Evolutionary conservation across 2,888 invertebrate genomes (phyloP), one percentile per base, ranked within the genome.

Genomic region (Calliopum simillimum): DNA sequence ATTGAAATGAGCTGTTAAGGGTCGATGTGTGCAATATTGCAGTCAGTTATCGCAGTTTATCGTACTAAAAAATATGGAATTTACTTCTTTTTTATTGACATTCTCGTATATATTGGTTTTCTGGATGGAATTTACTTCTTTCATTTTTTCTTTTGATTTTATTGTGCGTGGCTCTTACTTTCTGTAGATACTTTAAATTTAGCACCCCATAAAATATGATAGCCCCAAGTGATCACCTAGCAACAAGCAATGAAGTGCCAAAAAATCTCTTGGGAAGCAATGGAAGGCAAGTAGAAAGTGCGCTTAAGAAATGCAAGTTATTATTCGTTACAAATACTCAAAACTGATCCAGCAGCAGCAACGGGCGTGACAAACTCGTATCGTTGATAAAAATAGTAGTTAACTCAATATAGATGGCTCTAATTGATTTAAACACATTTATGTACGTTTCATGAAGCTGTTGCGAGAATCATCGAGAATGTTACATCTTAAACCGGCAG

Each of bases 201-300:
- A 76, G 73, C 74, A 74, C 75, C 73, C 67, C 72, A 74, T 76
- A 74, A 76, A 75, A 74, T 74, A 74, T 74, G 72, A 75, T 64
- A 75, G 73, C 69, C 74, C 70, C 71, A 73, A 73, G 72, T 71
- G 71, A 74, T 74, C 68, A 70, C 71, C 69, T 70, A 67, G 62
- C 65, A 73, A 73, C 70, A 75, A 76, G 74, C 72, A 71, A 62
- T 66, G 68, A 70, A 33, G 8, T 1, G 33, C 33, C 33, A 33
- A 33, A 8, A 8, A 33, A 5, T 33, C 33, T 33, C 33, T 8
- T n/a, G 33, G 55, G 41, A 13, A 55, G 56, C 3, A 12, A 5
- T 44, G 16, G 1, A 23, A 0, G 4, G 12, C 3, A n/a, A 25
- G 16, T 0, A 11, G 41, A 51, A 13, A 12, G 25, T 33, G 51